Conservation (phyloP, 92 coral and sea anemone genomes). For the Parazoanthus atlanticus region DNA sequence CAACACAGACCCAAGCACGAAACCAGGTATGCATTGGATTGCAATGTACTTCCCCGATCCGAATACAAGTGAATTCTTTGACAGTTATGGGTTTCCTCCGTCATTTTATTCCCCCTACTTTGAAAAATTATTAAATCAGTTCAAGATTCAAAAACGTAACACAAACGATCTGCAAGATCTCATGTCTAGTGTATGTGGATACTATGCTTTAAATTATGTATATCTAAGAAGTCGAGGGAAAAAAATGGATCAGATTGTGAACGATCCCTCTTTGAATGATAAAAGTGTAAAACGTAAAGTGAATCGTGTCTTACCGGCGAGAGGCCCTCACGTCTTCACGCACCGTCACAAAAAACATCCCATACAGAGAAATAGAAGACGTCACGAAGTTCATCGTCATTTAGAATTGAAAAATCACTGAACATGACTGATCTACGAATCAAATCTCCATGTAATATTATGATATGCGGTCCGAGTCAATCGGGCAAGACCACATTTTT, state of each 20-base stretch:
- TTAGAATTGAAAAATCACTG: neutral
- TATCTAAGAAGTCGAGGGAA: slow-evolving; percentile 25
- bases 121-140: neutral
- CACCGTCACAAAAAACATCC: neutral
- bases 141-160: neutral
- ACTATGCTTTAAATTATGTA: slow-evolving; percentile 43
- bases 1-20: slow-evolving; percentile 45
- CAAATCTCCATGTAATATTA: neutral
- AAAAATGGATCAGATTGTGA: neutral
- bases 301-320: neutral
- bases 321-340: neutral
- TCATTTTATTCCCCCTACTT: neutral
- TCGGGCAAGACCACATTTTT: slow-evolving; percentile 14
- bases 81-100: slow-evolving; percentile 52
- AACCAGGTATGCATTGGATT: slow-evolving; percentile 59
- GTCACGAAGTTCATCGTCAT: neutral
- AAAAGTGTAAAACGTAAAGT: neutral
- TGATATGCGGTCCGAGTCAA: slow-evolving; percentile 4
- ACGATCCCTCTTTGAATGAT: neutral
- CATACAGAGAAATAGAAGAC: neutral
- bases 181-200: slow-evolving; percentile 40
- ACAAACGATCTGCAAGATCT: slow-evolving; percentile 28
- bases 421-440: neutral
- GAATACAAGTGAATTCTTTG: slow-evolving; percentile 46
- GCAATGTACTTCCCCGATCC: slow-evolving; percentile 32